Percentiles rank a stretch among this genome's conserved stretches.
Evolutionary conservation across 64 coral and sea anemone genomes (phyloP).

Genomic region (Montipora cactus): DNA sequence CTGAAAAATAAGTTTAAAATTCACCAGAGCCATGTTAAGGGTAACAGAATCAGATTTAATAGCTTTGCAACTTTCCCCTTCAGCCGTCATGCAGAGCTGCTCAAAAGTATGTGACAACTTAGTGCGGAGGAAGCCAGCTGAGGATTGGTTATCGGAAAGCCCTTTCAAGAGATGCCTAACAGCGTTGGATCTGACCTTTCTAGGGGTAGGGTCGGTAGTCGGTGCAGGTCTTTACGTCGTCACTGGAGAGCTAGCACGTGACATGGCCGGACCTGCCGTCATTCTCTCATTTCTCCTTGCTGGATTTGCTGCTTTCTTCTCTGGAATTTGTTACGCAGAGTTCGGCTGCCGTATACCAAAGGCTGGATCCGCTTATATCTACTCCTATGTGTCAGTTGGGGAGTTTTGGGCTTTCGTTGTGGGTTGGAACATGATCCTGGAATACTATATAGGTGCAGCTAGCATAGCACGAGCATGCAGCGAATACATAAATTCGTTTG

Average conservation of each 20-base stretch:
- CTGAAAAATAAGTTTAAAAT: neutral
- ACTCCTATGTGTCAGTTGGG: slow-evolving; percentile 73
- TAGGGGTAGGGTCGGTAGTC: slow-evolving; percentile 74
- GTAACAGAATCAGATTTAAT: no score
- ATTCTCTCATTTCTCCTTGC: slow-evolving; percentile 81
- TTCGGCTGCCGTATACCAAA: slow-evolving; percentile 84
- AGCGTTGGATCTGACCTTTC: slow-evolving; percentile 72
- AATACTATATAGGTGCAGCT: slow-evolving; percentile 65
- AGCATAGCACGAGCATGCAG: slow-evolving; percentile 62
- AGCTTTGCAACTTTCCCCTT: neutral
- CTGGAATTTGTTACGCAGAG: slow-evolving; percentile 86
- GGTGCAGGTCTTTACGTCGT: slow-evolving; percentile 85
- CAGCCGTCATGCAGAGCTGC: neutral
- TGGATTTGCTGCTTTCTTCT: slow-evolving; percentile 56
- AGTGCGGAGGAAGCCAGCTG: slow-evolving; percentile 12
- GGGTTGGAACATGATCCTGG: slow-evolving; percentile 84
- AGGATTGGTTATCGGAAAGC: slow-evolving; percentile 40
- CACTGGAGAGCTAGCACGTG: slow-evolving; percentile 71
- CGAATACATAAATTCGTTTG: slow-evolving; percentile 79
- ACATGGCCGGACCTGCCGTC: slow-evolving; percentile 81
- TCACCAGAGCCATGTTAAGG: neutral
- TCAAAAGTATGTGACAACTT: slow-evolving; percentile 19
- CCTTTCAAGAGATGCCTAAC: slow-evolving; percentile 66
- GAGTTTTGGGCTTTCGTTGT: slow-evolving; percentile 81
- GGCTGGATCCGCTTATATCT: slow-evolving; percentile 85